Percentiles rank a stretch among this genome's conserved stretches.
These are phyloP conservation scores for Lochmaea capreae DNA, from an alignment of 2,888 invertebrate genomes.

Conservation along the genomic window DNA sequence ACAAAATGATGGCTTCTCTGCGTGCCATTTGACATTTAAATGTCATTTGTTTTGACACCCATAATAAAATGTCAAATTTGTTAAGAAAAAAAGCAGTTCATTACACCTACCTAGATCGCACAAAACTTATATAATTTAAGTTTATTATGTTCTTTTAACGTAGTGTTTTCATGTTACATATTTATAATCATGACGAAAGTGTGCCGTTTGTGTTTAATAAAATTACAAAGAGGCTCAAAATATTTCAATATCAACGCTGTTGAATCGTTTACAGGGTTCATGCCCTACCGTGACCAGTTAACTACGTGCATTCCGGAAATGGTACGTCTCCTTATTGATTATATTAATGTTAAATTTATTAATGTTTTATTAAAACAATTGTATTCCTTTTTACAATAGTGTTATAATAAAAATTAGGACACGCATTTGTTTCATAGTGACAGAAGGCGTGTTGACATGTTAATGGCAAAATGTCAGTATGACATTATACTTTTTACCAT, in stretches of 20 bases:
- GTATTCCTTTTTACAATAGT: neutral
- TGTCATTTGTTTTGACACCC: constrained; percentile 53
- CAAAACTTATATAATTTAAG: constrained; percentile 32
- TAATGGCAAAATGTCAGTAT: constrained; percentile 19
- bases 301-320: constrained; percentile 58
- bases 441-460: constrained; percentile 16
- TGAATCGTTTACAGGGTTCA: constrained; percentile 56
- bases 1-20: constrained; percentile 36
- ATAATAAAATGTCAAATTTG: constrained; percentile 54
- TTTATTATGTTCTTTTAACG: constrained; percentile 26
- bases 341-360: constrained; percentile 12
- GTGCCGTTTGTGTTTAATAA: constrained; percentile 55
- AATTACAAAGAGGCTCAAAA: constrained; percentile 53
- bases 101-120: constrained; percentile 24
- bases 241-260: constrained; percentile 58
- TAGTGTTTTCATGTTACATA: constrained; percentile 5
- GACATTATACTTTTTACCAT: constrained; percentile 9
- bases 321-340: constrained; percentile 46
- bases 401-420: constrained; percentile 10
- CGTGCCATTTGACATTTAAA: constrained; percentile 52
- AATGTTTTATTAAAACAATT: neutral
- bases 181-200: constrained; percentile 53
- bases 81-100: constrained; percentile 40
- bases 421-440: constrained; percentile 16
- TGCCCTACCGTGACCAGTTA: constrained; percentile 57